These are phyloP conservation scores for Myripristis jacobus DNA, from an alignment of 2,797 vertebrate species.

Conservation along the genomic window DNA sequence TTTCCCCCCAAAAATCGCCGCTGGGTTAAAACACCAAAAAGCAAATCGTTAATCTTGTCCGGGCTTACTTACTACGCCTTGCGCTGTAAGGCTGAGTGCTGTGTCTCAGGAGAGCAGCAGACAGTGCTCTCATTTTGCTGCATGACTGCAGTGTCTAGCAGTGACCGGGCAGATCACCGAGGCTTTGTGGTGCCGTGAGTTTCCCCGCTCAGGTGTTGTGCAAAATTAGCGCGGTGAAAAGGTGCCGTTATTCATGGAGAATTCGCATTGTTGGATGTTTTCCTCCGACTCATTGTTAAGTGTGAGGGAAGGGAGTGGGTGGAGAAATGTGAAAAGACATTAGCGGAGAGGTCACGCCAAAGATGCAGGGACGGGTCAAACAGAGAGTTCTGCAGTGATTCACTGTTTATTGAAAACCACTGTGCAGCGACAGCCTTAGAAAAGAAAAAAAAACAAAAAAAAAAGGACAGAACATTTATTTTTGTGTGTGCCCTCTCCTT, in stretches of 20 bases:
- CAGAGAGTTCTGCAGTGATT: slow-evolving; percentile 26
- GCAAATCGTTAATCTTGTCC: slow-evolving; percentile 48
- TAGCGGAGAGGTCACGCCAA: slow-evolving; percentile 29
- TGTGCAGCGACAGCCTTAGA: not conserved
- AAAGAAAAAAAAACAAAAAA: too few species aligned
- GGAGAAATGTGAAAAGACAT: slow-evolving; percentile 18
- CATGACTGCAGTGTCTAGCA: slow-evolving; percentile 72
- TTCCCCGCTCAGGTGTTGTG: slow-evolving; percentile 34
- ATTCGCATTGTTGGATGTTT: slow-evolving; percentile 11
- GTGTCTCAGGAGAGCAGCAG: slow-evolving; percentile 59
- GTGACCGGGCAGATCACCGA: slow-evolving; percentile 44
- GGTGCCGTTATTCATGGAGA: slow-evolving; percentile 17
- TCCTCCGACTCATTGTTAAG: not conserved
- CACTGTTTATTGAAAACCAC: slow-evolving; percentile 33
- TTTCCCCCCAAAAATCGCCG: slow-evolving; percentile 59
- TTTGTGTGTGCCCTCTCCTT: slow-evolving; percentile 34
- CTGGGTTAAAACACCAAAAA: slow-evolving; percentile 55
- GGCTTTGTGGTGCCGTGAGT: slow-evolving; percentile 37
- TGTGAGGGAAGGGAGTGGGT: slow-evolving; percentile 18
- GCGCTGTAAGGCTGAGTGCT: slow-evolving; percentile 34
- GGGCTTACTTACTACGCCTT: slow-evolving; percentile 55
- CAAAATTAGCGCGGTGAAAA: slow-evolving; percentile 25
- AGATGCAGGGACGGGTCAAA: slow-evolving; percentile 31
- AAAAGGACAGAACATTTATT: slow-evolving; percentile 9
- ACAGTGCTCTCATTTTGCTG: slow-evolving; percentile 70